Evolutionary conservation across 2,113 vertebrate genomes (phyloP).

Genomic region (Diadophis punctatus): DNA sequence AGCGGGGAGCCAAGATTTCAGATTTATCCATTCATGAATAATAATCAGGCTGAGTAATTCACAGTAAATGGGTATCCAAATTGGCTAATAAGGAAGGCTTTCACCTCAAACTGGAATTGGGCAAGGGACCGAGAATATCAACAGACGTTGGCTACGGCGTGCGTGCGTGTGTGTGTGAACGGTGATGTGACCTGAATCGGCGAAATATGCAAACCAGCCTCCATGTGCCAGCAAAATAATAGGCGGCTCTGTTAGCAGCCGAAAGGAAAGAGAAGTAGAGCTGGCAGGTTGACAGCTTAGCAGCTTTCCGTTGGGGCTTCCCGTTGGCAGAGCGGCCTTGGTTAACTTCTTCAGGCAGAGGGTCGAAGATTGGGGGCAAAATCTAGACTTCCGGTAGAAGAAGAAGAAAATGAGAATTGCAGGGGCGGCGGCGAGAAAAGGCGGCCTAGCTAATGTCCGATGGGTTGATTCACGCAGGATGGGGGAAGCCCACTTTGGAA

Average conservation of each 20-base stretch:
- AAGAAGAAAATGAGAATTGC: not conserved
- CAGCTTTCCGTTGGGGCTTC: not conserved
- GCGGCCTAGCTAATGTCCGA: not conserved
- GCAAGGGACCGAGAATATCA: slow-evolving; percentile 46
- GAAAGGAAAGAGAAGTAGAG: not conserved
- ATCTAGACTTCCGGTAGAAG: not conserved
- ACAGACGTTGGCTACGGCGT: slow-evolving; percentile 20
- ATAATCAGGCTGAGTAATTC: slow-evolving; percentile 74
- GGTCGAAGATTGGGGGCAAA: not conserved
- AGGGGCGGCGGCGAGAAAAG: accelerated
- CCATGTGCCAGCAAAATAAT: not conserved
- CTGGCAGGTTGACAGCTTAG: slow-evolving; percentile 13
- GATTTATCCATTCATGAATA: slow-evolving; percentile 68
- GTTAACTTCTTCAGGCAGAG: not conserved
- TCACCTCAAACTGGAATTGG: slow-evolving; percentile 69
- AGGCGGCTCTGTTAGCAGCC: slow-evolving; percentile 15
- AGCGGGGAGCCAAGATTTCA: slow-evolving; percentile 57
- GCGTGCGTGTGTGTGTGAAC: slow-evolving; percentile 17
- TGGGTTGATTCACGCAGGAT: not conserved
- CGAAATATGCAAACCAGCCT: not conserved
- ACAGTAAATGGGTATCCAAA: slow-evolving; percentile 72
- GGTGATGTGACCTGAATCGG: slow-evolving; percentile 44
- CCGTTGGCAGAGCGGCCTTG: not conserved
- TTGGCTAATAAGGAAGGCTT: slow-evolving; percentile 73
- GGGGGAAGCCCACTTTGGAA: not conserved